These are phyloP conservation scores for Pontoporia blainvillei DNA, from an alignment of 2,113 vertebrate species.

Conservation along the genomic window DNA sequence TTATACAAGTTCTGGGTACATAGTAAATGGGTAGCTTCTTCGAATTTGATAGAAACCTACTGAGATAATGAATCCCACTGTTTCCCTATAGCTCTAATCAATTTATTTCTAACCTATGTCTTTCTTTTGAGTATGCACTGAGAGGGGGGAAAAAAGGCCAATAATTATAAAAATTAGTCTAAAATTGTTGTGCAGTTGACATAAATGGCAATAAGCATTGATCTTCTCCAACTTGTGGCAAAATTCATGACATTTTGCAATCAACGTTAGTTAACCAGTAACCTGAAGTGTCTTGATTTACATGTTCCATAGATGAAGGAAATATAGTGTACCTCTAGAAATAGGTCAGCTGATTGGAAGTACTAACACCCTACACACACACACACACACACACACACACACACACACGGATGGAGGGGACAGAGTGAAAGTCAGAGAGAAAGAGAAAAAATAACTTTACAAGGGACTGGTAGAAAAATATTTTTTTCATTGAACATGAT, in stretches of 20 bases:
- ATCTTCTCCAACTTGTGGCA: not conserved
- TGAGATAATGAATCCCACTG: not conserved
- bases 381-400: not conserved
- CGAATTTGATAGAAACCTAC: not conserved
- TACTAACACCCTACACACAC: rapidly evolving
- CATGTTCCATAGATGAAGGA: not conserved
- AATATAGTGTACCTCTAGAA: not conserved
- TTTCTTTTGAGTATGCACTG: not conserved
- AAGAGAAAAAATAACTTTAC: not conserved
- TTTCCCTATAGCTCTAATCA: not conserved
- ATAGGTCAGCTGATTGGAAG: not conserved
- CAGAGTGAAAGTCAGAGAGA: not conserved
- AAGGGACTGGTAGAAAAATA: not conserved
- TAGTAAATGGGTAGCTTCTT: not conserved
- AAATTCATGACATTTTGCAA: not conserved
- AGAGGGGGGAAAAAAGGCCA: not conserved
- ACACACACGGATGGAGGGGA: no score
- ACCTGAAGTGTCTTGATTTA: not conserved
- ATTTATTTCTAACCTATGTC: not conserved
- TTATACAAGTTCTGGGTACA: not conserved
- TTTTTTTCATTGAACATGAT: not conserved
- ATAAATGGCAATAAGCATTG: not conserved
- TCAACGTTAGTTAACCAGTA: not conserved
- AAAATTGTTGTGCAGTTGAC: not conserved
- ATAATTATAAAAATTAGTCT: not conserved